phyloP scores from a whole-genome alignment of 2,113 vertebrate genomes.

The Elachura formosa region DNA sequence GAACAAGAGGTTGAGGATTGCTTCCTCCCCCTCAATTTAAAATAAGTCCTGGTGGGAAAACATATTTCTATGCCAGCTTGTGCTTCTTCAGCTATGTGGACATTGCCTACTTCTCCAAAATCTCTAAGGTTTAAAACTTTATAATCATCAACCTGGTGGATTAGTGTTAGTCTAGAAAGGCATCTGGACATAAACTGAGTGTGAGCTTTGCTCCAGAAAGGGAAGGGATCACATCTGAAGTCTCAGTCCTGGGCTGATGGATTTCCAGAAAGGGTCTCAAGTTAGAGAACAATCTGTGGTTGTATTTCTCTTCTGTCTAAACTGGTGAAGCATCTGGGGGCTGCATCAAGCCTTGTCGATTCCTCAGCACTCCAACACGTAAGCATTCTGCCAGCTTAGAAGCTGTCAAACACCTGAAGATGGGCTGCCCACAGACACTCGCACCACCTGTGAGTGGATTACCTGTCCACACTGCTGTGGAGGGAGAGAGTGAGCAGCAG shows the following conservation, averaged over 20 bases:
- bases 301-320: background rate
- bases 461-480: background rate
- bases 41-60: background rate
- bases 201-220: background rate
- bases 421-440: background rate
- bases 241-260: background rate
- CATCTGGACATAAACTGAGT: background rate
- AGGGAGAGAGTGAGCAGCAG: background rate
- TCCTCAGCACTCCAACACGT: accelerated
- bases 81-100: background rate
- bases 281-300: background rate
- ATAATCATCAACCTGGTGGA: background rate
- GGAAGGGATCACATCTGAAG: background rate
- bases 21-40: background rate
- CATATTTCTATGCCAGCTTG: background rate
- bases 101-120: background rate
- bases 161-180: background rate
- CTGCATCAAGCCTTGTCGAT: background rate
- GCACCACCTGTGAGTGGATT: background rate
- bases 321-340: background rate
- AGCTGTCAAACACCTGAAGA: background rate
- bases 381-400: background rate
- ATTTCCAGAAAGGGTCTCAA: background rate
- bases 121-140: background rate
- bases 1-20: background rate